Conservation (phyloP, 2,888 invertebrate species). For the Drosophila picticornis region DNA sequence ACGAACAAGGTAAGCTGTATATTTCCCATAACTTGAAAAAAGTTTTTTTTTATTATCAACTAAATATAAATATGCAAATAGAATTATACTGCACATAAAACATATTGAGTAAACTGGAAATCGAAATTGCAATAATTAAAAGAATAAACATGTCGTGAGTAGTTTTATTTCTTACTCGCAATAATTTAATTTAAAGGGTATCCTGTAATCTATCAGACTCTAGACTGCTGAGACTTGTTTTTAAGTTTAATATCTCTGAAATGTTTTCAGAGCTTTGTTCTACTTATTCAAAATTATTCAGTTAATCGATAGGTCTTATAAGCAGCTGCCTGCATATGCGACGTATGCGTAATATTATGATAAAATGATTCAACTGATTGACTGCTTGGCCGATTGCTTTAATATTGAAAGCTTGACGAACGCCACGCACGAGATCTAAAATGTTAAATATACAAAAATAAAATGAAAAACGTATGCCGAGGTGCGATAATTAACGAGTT, state of each 20-base stretch:
- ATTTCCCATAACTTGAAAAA: neutral
- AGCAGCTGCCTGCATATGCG: conserved; percentile 27
- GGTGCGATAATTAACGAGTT: conserved; percentile 80
- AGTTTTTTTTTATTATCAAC: neutral
- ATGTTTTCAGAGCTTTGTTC: conserved; percentile 17
- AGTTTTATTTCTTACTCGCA: neutral
- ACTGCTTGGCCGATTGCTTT: conserved; percentile 26
- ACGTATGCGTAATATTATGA: conserved; percentile 57
- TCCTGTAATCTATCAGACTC: neutral
- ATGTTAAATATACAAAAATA: neutral
- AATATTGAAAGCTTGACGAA: conserved; percentile 23
- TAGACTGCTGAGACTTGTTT: conserved; percentile 1
- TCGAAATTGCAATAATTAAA: neutral
- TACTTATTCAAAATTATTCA: conserved; percentile 31
- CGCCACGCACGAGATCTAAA: conserved; percentile 33
- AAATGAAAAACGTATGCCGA: conserved; percentile 41
- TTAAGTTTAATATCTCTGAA: conserved; percentile 9
- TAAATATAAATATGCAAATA: neutral
- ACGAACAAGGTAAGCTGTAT: neutral
- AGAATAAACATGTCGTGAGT: neutral
- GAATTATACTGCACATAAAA: neutral
- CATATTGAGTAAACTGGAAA: neutral
- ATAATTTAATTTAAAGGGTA: conserved; percentile 3
- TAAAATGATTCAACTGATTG: conserved; percentile 30
- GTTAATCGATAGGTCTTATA: conserved; percentile 15